phyloP scores from a whole-genome alignment of 2,113 vertebrate species.

The Aramus guarauna region DNA sequence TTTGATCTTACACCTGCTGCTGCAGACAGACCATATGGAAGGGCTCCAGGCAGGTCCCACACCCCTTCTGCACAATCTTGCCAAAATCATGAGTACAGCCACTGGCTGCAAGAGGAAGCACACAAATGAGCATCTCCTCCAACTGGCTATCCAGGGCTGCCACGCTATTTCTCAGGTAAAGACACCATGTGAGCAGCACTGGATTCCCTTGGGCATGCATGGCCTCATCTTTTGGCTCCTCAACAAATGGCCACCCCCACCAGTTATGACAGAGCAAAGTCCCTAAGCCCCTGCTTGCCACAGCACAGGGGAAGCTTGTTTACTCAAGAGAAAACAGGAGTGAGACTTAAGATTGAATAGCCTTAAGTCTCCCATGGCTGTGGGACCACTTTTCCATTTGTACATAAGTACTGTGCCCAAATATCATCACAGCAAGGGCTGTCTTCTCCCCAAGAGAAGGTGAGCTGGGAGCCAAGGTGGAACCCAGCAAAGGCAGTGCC shows the following conservation, averaged over 20 bases:
- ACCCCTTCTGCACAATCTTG: not conserved
- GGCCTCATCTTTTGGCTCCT: not conserved
- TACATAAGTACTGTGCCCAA: fast-evolving
- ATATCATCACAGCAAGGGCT: not conserved
- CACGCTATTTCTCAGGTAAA: not conserved
- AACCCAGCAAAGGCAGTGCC: not conserved
- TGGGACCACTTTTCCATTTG: not conserved
- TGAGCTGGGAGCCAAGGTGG: not conserved
- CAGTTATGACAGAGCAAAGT: not conserved
- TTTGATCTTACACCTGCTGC: not conserved
- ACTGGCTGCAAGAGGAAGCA: not conserved
- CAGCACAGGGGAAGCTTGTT: fast-evolving
- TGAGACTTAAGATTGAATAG: not conserved
- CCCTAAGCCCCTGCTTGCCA: not conserved
- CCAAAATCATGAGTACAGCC: not conserved
- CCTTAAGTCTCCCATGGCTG: not conserved
- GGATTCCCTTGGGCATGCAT: not conserved
- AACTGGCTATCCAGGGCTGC: not conserved
- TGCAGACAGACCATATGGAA: not conserved
- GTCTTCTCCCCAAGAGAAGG: not conserved
- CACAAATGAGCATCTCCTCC: not conserved
- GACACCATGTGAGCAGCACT: not conserved
- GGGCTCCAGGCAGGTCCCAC: not conserved
- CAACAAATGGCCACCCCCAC: not conserved
- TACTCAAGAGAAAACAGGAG: not conserved